Percentiles rank a stretch among this genome's conserved stretches.
Conservation (phyloP, 1,140 invertebrate genomes). For the Myzus persicae region DNA sequence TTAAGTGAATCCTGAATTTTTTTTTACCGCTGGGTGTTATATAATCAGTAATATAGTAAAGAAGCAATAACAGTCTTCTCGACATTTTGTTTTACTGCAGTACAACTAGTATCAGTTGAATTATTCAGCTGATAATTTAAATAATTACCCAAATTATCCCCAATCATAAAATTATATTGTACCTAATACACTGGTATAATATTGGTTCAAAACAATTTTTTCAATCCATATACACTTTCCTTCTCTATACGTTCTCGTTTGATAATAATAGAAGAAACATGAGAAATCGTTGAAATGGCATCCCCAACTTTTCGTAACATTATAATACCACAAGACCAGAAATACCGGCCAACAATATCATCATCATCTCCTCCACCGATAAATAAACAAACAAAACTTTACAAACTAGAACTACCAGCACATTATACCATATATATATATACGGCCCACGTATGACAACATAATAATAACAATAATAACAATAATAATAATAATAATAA, state of each 20-base stretch:
- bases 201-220: too few relatives aligned
- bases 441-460: neutral
- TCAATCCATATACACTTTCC: neutral
- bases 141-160: neutral
- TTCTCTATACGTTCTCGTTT: neutral
- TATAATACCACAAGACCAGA: neutral
- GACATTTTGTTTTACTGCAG: too few relatives aligned
- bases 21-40: neutral
- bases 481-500: neutral
- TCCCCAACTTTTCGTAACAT: neutral
- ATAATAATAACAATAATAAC: neutral
- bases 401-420: neutral
- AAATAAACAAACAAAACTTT: constrained; percentile 8
- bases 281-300: neutral
- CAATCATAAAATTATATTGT: neutral
- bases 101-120: neutral
- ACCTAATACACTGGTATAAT: too few relatives aligned
- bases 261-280: neutral
- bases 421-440: neutral
- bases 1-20: neutral
- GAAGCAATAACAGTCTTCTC: neutral
- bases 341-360: neutral
- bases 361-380: neutral
- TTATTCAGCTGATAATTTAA: neutral
- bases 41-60: too few relatives aligned